These are phyloP conservation scores for Gymnocephalus cernua DNA, from an alignment of 2,113 vertebrate species.

Conservation along the genomic window DNA sequence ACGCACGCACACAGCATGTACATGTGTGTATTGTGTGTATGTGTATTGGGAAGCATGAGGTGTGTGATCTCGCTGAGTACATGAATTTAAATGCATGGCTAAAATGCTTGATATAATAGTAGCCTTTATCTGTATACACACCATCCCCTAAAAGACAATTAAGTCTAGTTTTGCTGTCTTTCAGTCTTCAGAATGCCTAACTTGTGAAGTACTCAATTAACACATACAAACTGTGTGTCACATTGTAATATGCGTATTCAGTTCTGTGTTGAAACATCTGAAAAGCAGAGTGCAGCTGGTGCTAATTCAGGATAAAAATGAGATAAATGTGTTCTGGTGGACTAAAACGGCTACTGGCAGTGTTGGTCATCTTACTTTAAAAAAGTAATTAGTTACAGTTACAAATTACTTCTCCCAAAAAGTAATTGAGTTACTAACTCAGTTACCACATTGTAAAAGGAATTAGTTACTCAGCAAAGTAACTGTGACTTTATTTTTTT, in stretches of 20 bases:
- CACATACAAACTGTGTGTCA: neutral
- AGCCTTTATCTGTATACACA: neutral
- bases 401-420: no score
- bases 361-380: no score
- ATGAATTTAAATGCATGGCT: constrained; percentile 1
- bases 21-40: no score
- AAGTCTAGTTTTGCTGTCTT: neutral
- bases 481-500: no score
- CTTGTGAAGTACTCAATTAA: neutral
- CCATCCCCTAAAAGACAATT: neutral
- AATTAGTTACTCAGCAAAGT: no score
- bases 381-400: no score
- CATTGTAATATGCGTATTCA: constrained; percentile 14
- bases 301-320: constrained; percentile 26
- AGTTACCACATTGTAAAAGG: no score
- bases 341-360: constrained; percentile 43
- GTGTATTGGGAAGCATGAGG: neutral
- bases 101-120: neutral
- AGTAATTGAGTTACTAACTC: no score
- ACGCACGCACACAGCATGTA: constrained; percentile 1
- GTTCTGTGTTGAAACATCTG: constrained; percentile 23
- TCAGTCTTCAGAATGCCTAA: constrained; percentile 8
- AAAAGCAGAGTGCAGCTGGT: constrained; percentile 13
- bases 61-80: neutral
- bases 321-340: constrained; percentile 25